Conservation (phyloP, 2,888 invertebrate genomes). For the Scotopteryx bipunctaria region DNA sequence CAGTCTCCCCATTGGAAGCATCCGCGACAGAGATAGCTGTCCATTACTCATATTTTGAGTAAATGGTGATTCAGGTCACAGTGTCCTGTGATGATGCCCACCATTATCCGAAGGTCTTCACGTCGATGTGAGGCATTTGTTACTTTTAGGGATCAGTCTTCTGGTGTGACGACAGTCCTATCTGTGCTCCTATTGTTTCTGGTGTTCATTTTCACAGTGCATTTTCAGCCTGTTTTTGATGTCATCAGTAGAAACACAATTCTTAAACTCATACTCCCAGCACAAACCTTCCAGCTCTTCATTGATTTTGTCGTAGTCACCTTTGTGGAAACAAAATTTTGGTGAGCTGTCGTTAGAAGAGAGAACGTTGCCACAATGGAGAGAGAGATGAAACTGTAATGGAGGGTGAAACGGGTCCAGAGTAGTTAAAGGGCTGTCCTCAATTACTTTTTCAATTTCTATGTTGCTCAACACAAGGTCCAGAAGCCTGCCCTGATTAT, state of each 20-base stretch:
- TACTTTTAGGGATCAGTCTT: too few relatives aligned
- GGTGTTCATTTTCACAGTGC: too few relatives aligned
- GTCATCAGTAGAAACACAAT: not conserved
- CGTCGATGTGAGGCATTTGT: too few relatives aligned
- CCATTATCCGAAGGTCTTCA: too few relatives aligned
- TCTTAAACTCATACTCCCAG: not conserved
- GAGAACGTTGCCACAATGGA: not conserved
- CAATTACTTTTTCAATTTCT: not conserved
- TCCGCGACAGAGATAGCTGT: too few relatives aligned
- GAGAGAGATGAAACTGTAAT: not conserved
- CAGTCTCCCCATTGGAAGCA: too few relatives aligned
- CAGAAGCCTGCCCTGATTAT: not conserved
- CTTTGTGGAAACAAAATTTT: not conserved
- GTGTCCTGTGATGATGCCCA: too few relatives aligned
- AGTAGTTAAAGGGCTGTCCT: not conserved
- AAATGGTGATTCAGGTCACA: too few relatives aligned
- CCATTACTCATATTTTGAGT: too few relatives aligned
- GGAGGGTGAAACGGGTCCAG: not conserved
- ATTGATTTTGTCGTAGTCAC: not conserved
- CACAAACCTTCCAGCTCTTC: not conserved
- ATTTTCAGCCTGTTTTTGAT: too few relatives aligned
- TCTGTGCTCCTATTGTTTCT: too few relatives aligned
- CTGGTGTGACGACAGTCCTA: too few relatives aligned
- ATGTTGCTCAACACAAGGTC: not conserved
- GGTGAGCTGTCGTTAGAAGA: not conserved